Percentiles rank a stretch among this genome's conserved stretches.
phyloP scores from a whole-genome alignment of 2,888 invertebrate species.

The Zele albiditarsus region DNA sequence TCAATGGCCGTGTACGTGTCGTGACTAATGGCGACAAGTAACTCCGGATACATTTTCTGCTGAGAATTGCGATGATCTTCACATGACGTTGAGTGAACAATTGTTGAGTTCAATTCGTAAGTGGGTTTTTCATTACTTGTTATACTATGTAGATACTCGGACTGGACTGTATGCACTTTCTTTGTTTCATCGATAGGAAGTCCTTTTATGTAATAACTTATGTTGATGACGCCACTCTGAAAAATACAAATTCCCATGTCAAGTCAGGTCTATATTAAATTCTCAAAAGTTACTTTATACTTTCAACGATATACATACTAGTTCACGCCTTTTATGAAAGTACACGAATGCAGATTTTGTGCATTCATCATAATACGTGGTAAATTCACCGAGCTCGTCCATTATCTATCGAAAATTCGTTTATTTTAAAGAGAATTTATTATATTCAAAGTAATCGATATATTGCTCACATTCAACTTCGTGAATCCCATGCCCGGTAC shows the following conservation, averaged over 20 bases:
- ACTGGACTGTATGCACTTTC: neutral
- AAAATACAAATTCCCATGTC: neutral
- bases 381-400: neutral
- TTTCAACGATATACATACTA: neutral
- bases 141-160: neutral
- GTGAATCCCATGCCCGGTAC: neutral
- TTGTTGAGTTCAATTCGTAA: too few relatives aligned
- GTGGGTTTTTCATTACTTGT: too few relatives aligned
- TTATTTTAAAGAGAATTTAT: too few relatives aligned
- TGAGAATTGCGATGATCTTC: too few relatives aligned
- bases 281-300: too few relatives aligned
- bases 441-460: too few relatives aligned
- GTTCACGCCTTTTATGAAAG: neutral
- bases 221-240: neutral
- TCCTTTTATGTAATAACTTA: neutral
- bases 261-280: too few relatives aligned
- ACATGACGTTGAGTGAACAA: too few relatives aligned
- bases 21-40: neutral
- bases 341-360: neutral
- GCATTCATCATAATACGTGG: neutral
- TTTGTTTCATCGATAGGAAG: neutral
- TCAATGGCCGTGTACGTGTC: neutral
- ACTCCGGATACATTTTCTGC: neutral
- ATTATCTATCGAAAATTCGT: neutral
- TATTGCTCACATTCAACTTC: neutral